phyloP scores from a whole-genome alignment of 2,113 vertebrate genomes.

The Grus americana region DNA sequence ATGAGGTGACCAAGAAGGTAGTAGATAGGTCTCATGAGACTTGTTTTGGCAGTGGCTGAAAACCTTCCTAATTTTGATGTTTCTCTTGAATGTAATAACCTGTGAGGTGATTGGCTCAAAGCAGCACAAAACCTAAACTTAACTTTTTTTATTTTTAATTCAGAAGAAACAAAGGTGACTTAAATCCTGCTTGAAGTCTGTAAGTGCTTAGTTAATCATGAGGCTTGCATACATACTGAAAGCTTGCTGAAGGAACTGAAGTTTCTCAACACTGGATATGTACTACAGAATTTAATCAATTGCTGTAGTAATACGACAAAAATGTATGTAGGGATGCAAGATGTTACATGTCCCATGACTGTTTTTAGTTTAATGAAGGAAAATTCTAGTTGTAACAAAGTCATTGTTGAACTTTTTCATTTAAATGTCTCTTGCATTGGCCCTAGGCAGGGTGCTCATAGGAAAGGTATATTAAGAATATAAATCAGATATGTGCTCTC shows the following conservation, averaged over 20 bases:
- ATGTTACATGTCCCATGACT: not conserved
- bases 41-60: not conserved
- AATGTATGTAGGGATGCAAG: not conserved
- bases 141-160: not conserved
- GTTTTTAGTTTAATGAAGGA: not conserved
- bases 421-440: not conserved
- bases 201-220: not conserved
- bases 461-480: not conserved
- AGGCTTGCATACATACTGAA: not conserved
- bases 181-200: not conserved
- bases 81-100: not conserved
- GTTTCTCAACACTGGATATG: not conserved
- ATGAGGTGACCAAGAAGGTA: not conserved
- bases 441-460: not conserved
- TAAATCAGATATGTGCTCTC: not conserved
- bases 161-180: not conserved
- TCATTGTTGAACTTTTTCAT: not conserved
- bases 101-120: not conserved
- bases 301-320: not conserved
- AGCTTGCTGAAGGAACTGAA: not conserved
- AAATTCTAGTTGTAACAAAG: not conserved
- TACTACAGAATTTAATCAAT: not conserved
- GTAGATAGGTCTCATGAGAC: not conserved
- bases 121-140: not conserved
- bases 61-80: not conserved